Percentiles rank a stretch among this genome's conserved stretches.
Evolutionary conservation across 2,797 vertebrate species (phyloP).

Genomic region (Harpagifer antarcticus): DNA sequence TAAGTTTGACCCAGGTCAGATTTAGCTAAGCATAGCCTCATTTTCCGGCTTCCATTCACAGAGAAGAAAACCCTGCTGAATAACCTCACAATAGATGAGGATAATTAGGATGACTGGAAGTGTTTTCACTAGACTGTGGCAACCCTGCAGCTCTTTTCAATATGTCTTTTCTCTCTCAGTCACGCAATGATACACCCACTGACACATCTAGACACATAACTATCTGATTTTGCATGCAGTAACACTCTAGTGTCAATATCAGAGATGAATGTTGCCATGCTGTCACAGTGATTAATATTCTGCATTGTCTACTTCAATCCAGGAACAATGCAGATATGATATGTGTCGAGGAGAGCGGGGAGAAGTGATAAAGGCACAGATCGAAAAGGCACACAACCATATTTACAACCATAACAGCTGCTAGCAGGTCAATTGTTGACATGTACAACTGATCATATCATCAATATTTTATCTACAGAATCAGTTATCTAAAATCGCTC

Average conservation of each 20-base stretch:
- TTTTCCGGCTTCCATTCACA: conserved; percentile 44
- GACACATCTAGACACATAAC: conserved; percentile 43
- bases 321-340: conserved; percentile 27
- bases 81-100: conserved; percentile 30
- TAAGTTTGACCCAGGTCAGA: conserved; percentile 60
- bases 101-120: conserved; percentile 55
- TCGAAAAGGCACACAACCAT: conserved; percentile 2
- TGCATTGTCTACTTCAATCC: conserved; percentile 6
- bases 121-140: conserved; percentile 40
- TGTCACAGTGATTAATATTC: conserved; percentile 28
- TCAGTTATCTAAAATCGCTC: conserved; percentile 7
- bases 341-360: neutral
- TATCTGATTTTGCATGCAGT: conserved; percentile 46
- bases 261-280: conserved; percentile 38
- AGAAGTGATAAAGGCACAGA: conserved; percentile 8
- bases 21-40: conserved; percentile 55
- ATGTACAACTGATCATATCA: conserved; percentile 3
- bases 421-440: neutral
- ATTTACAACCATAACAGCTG: neutral
- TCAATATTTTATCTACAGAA: neutral
- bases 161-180: conserved; percentile 30
- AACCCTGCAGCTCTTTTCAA: conserved; percentile 35
- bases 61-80: conserved; percentile 34
- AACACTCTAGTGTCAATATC: conserved; percentile 39
- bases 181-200: conserved; percentile 32